Evolutionary conservation across 2,888 invertebrate species (phyloP).

Genomic region (Hirtodrosophila alboralis): DNA sequence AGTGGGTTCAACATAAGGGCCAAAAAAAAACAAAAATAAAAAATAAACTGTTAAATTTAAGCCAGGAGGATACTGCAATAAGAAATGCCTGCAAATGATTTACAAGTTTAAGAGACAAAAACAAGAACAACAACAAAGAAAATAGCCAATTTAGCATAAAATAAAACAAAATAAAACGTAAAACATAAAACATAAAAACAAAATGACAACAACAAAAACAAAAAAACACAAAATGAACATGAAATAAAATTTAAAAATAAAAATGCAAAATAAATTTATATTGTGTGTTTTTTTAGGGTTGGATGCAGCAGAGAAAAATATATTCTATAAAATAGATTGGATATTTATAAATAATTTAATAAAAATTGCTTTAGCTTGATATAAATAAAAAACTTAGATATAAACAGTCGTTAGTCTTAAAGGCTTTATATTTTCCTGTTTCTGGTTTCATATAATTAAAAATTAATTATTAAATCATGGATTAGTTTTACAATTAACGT

Average conservation of each 20-base stretch:
- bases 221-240: constrained; percentile 45
- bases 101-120: constrained; percentile 72
- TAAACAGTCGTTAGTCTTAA: too few relatives aligned
- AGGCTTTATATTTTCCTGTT: too few relatives aligned
- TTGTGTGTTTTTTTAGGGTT: background rate
- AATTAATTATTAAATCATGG: too few relatives aligned
- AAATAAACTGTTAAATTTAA: constrained; percentile 69
- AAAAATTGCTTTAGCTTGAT: too few relatives aligned
- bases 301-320: background rate
- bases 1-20: constrained; percentile 33
- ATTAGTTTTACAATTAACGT: too few relatives aligned
- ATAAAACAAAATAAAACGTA: constrained; percentile 43
- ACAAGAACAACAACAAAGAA: constrained; percentile 68
- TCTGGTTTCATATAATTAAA: too few relatives aligned
- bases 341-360: too few relatives aligned
- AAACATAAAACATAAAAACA: constrained; percentile 34
- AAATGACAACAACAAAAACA: constrained; percentile 39
- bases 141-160: constrained; percentile 80
- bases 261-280: constrained; percentile 46
- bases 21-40: constrained; percentile 22
- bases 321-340: too few relatives aligned
- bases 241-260: constrained; percentile 61
- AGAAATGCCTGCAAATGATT: constrained; percentile 37
- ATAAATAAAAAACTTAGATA: too few relatives aligned
- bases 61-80: constrained; percentile 39